Base-by-base conservation (phyloP, 2,888 invertebrate species). In the Bibio marci region DNA sequence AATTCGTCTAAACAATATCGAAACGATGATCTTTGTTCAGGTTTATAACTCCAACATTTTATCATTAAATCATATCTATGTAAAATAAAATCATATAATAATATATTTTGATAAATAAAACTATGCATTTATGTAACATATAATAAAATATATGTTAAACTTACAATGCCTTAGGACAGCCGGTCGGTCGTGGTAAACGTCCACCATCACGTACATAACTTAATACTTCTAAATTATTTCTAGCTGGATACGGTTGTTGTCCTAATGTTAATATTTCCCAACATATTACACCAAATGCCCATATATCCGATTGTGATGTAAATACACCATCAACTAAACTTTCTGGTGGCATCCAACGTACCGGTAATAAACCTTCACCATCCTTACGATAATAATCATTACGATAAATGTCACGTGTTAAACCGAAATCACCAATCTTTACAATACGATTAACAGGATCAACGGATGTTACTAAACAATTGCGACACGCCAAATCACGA, bases 321-420 rank as follows among this genome's bases (percentile, higher is more conserved):
- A 95, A 98, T 1, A 95, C 82, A 0, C 95, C 94, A 56, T 95
- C 94, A 2, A 90, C 80, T 11, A 97, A 64, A 18, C 92, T 90
- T 62, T 98, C 98, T 2, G 95, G 95, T 0, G 94, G 81, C 94
- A 98, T 95, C 97, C 97, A 97, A 30, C 94, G 70, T 1, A 97
- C 91, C 2, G 95, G 97, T 37, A 97, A 60, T 34, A 94, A 63
- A 2, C 92, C 78, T 65, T 80, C 80, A 2, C 87, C 85, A 62
- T 91, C 91, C 59, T 95, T 94, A 45, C 94, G 72, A 55, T 97
- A 98, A 55, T 97, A 98, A 58, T 97, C 95, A 53, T 87, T 92
- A 58, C 90, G 88, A 61, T 95, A 95, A 45, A 97, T 88, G 58
- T 97, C 95, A 44, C 97, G 69, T 0, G 97, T 94, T 8, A 98